A percentile compares a stretch with the other conserved stretches of the same genome.
These are phyloP conservation scores for Urosaurus nigricauda DNA, from an alignment of 2,797 vertebrate species.

Conservation along the genomic window DNA sequence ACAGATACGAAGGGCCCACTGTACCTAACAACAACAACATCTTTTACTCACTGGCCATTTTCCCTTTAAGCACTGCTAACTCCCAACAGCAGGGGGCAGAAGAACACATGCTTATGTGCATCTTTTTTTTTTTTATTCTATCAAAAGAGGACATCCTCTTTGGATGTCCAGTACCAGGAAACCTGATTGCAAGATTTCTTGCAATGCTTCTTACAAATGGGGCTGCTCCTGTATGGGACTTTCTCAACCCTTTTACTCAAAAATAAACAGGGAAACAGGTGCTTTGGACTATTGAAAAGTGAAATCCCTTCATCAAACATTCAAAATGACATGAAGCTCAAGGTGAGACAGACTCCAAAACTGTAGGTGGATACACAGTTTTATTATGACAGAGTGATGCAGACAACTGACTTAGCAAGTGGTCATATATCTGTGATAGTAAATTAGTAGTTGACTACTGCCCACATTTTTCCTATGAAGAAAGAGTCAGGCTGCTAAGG, in stretches of 20 bases:
- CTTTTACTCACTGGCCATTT: background rate
- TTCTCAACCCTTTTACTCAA: background rate
- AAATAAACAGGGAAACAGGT: background rate
- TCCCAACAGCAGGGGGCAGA: constrained; percentile 20
- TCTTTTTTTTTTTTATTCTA: background rate
- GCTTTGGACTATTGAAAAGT: background rate
- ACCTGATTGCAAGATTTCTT: background rate
- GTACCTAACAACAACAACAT: background rate
- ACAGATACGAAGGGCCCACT: too few species aligned
- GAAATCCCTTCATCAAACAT: background rate
- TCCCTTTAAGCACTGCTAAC: background rate
- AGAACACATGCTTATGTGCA: background rate
- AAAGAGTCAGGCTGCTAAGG: background rate
- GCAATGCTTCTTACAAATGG: too few species aligned
- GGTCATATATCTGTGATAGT: too few species aligned
- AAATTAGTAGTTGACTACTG: background rate
- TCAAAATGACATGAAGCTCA: constrained; percentile 1
- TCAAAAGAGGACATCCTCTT: background rate
- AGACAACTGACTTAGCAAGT: background rate
- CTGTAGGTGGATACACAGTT: background rate
- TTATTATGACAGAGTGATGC: background rate
- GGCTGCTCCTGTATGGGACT: background rate
- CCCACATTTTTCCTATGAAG: background rate
- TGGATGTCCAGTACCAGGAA: background rate
- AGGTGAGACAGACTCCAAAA: background rate